A percentile compares a stretch with the other conserved stretches of the same genome.
These are phyloP conservation scores for Oscheius sp. DNA, from an alignment of 2,888 invertebrate species.

Conservation along the genomic window DNA sequence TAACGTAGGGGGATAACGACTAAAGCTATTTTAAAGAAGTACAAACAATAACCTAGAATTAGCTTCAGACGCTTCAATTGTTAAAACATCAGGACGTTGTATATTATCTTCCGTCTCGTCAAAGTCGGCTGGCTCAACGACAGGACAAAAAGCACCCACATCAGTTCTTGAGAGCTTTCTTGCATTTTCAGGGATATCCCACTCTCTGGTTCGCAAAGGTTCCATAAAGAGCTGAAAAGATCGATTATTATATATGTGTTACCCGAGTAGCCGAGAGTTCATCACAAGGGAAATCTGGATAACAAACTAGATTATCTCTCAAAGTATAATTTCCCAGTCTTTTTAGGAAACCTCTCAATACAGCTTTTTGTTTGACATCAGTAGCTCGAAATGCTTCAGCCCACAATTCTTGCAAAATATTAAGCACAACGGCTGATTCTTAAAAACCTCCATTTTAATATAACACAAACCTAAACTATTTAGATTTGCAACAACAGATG, in stretches of 20 bases:
- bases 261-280: slow-evolving; percentile 21
- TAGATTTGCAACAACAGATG: not conserved
- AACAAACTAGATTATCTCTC: slow-evolving; percentile 21
- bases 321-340: slow-evolving; percentile 25
- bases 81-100: slow-evolving; percentile 18
- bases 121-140: not conserved
- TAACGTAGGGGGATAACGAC: not conserved
- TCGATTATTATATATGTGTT: not conserved
- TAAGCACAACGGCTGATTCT: slow-evolving; percentile 40
- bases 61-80: slow-evolving; percentile 2
- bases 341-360: slow-evolving; percentile 19
- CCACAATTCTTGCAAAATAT: slow-evolving; percentile 40
- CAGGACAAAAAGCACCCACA: slow-evolving; percentile 1
- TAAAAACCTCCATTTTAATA: not conserved
- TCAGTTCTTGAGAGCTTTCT: not conserved
- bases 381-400: slow-evolving; percentile 32
- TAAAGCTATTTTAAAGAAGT: not conserved
- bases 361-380: not conserved
- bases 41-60: not conserved
- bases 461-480: not conserved
- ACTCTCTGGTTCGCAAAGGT: slow-evolving; percentile 39
- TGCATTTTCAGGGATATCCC: slow-evolving; percentile 31
- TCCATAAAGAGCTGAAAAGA: slow-evolving; percentile 29
- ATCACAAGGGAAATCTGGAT: slow-evolving; percentile 35
- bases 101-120: not conserved